Percentiles rank a stretch among this genome's conserved stretches.
Conservation (phyloP, 2,888 invertebrate species). For the Leistus spinibarbis region DNA sequence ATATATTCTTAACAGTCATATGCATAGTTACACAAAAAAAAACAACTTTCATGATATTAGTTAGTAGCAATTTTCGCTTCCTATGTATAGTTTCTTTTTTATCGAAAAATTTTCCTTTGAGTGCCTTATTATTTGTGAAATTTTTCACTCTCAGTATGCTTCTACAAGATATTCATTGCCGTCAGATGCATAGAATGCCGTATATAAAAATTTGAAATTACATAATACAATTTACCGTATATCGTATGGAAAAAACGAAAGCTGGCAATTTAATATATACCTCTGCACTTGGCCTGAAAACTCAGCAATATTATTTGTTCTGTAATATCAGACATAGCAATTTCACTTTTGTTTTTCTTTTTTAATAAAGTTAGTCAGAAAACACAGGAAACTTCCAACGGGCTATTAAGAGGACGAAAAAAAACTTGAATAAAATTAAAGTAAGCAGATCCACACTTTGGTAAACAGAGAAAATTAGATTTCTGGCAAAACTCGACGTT, state of each 20-base stretch:
- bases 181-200: no score
- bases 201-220: no score
- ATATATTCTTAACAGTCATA: no score
- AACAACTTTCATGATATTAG: no score
- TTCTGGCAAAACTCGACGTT: not conserved
- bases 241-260: not conserved
- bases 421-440: constrained; percentile 32
- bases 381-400: constrained; percentile 6
- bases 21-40: no score
- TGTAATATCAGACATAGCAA: constrained; percentile 29
- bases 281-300: not conserved
- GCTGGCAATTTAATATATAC: constrained; percentile 1
- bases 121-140: no score
- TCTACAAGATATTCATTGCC: no score
- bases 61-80: no score
- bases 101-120: no score
- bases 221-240: not conserved
- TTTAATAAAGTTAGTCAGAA: constrained; percentile 34
- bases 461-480: constrained; percentile 30
- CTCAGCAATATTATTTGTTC: constrained; percentile 6
- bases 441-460: constrained; percentile 27
- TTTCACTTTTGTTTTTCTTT: constrained; percentile 24
- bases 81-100: no score
- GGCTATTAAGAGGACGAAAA: constrained; percentile 15
- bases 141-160: no score